Evolutionary conservation across 2,888 invertebrate genomes (phyloP).

Genomic region (Parnassius glacialis): DNA sequence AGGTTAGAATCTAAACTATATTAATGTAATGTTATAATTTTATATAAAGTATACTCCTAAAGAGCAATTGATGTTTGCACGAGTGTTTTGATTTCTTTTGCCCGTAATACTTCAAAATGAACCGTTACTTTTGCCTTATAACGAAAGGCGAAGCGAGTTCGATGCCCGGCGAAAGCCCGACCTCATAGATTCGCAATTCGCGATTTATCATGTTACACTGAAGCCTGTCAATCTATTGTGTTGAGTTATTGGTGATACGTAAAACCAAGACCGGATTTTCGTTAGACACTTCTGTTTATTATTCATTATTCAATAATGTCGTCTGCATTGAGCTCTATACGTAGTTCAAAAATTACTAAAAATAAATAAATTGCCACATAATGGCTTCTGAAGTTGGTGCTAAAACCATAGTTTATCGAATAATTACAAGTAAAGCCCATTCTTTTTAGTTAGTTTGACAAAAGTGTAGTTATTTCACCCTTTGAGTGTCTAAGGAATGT

Average conservation of each 20-base stretch:
- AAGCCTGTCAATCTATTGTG: constrained; percentile 48
- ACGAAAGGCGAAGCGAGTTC: constrained; percentile 65
- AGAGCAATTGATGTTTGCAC: constrained; percentile 9
- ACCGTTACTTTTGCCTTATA: constrained; percentile 69
- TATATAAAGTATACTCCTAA: neutral
- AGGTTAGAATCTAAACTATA: too few relatives aligned
- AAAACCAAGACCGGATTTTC: constrained; percentile 2
- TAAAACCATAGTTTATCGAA: too few relatives aligned
- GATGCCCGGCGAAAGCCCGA: constrained; percentile 73
- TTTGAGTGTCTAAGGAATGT: too few relatives aligned
- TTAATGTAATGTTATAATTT: neutral
- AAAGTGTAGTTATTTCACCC: too few relatives aligned
- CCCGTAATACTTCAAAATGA: constrained; percentile 43
- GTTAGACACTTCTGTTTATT: neutral
- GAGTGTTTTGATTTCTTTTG: constrained; percentile 16
- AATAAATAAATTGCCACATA: too few relatives aligned
- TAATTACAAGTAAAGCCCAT: too few relatives aligned
- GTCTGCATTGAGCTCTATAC: neutral
- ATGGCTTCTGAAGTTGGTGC: too few relatives aligned
- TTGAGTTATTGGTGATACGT: constrained; percentile 26
- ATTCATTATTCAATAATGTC: neutral
- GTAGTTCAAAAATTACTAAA: too few relatives aligned
- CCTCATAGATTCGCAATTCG: constrained; percentile 69
- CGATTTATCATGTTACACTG: constrained; percentile 69
- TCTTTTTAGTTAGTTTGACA: too few relatives aligned